phyloP scores from a whole-genome alignment of 1,140 invertebrate genomes.

The Pseudoatta argentina region DNA sequence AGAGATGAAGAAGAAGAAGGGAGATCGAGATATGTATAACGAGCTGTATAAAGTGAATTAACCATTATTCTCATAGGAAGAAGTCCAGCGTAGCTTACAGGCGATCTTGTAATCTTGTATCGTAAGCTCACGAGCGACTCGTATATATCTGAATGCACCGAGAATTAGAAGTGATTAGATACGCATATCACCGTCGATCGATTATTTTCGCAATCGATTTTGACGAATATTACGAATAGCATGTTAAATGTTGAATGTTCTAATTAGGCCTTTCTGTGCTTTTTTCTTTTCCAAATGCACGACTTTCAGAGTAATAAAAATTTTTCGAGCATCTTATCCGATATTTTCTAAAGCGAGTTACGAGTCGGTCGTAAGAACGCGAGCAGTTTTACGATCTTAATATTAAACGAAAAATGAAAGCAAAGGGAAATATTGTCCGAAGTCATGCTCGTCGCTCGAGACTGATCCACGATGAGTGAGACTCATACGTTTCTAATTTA shows the following conservation, averaged over 20 bases:
- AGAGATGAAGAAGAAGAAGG: background rate
- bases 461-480: background rate
- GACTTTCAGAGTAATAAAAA: background rate
- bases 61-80: constrained; percentile 57
- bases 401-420: constrained; percentile 17
- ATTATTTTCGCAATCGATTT: background rate
- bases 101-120: constrained; percentile 58
- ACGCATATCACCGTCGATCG: constrained; percentile 1
- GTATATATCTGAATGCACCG: constrained; percentile 37
- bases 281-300: constrained; percentile 12
- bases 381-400: constrained; percentile 37
- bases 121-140: constrained; percentile 59
- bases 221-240: background rate
- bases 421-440: background rate
- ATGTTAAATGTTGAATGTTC: constrained; percentile 3
- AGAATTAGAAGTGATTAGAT: background rate
- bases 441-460: background rate
- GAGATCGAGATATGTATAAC: constrained; percentile 5
- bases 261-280: background rate
- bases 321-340: background rate
- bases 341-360: constrained; percentile 30
- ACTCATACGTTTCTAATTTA: constrained; percentile 46
- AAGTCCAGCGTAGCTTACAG: constrained; percentile 42
- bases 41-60: constrained; percentile 57
- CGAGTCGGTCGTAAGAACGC: constrained; percentile 63